Evolutionary conservation across 2,888 invertebrate species (phyloP), one percentile per base, ranked within the genome.

Genomic region (Metalampra italica): DNA sequence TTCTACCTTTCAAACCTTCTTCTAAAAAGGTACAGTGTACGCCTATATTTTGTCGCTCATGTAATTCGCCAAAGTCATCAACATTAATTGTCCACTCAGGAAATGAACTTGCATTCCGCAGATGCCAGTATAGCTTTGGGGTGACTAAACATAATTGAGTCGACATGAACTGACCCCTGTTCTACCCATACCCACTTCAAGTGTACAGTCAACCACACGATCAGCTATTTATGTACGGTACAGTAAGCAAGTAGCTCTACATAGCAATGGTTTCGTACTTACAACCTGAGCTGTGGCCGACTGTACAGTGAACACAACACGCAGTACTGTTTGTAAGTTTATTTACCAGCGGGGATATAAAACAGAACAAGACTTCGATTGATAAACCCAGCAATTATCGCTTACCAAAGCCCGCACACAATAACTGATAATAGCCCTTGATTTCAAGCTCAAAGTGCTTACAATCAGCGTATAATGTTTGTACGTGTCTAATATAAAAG

Each of bases 11-110:
- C 8, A n/a, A 36, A n/a, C 36, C n/a, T n/a, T 36, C n/a, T 9
- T 36, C n/a, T 36, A 11, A n/a, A n/a, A n/a, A 36, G 36, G 9
- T n/a, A 36, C 36, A 36, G 7, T 36, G 36, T 36, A 7, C n/a
- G 3, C 11, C n/a, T n/a, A n/a, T 36, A 34, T 11, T 11, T 3
- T 29, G 41, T 15, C 40, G 14, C 14, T 39, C 13, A 7, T n/a
- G 7, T n/a, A 53, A 51, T 56, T 57, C 56, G 57, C 48, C 53
- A 49, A 51, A 55, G 69, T 76, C 80, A 77, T 75, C 71, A 71
- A 68, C 68, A 71, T 72, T 79, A 82, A 84, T 84, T 82, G 82
- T 80, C 69, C 66, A 72, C 72, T 69, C 82, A 82, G 86, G 86
- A 86, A 84, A 77, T 81, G 76, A 78, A 71, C 75, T 66, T 72